Evolutionary conservation across 2,888 invertebrate species (phyloP), one percentile per base, ranked within the genome.

Genomic region (Tetheella fluctuosa): DNA sequence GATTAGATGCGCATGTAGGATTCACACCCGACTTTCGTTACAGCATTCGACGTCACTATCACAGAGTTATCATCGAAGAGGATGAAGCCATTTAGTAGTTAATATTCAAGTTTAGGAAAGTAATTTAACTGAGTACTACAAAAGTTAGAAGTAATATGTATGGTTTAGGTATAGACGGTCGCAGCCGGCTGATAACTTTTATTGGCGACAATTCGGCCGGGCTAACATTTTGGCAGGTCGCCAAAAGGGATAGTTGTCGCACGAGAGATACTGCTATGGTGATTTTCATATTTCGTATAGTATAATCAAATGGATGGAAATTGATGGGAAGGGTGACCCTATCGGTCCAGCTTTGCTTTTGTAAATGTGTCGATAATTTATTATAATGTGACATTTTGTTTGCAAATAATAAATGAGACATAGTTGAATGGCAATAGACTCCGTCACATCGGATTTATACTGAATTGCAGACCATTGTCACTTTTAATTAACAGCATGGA

Each of bases 191-290:
- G 82, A 84, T 83, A 85, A 84, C 70, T 82, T 84, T 82, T 85
- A 86, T 87, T 83, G 87, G 87, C 83, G 88, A 85, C 86, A 82
- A 81, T 83, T 83, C 79, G 77, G 80, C 66, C 74, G 74, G 74
- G 70, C 69, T 70, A 74, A 74, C 78, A 74, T 74, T 75, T 75
- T 88, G 88, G 88, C 85, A 59, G 54, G 61, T 57, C 63, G 88
- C 88, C 88, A 88, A 71, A 75, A 80, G 76, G 79, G 78, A 81
- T 73, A 81, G 79, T 80, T 82, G 76, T 77, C 76, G 76, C 77
- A 74, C 75, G 74, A 80, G 79, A 81, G 74, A 75, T 69, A 68
- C 69, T 69, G 68, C 71, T 70, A 71, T 71, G 67, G 66, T 69
- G 70, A 55, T 55, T 74, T 76, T 76, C 66, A 73, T 73, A 76